Conservation (phyloP, 2,113 vertebrate species). For the Pontoporia blainvillei region DNA sequence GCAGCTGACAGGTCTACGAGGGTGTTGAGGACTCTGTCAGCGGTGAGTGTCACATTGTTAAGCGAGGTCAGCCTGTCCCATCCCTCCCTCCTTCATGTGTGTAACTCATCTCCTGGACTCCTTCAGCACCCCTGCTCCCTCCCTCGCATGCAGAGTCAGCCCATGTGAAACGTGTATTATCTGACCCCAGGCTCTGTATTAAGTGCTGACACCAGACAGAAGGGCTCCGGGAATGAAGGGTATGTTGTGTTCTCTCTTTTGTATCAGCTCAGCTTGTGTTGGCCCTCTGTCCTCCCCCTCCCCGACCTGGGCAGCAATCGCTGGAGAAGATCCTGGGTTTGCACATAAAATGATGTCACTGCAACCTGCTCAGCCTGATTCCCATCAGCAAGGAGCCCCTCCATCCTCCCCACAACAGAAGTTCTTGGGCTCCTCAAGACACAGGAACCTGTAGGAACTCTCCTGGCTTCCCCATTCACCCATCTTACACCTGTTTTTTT, state of each 20-base stretch:
- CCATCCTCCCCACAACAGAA: too few relatives aligned
- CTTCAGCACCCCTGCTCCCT: too few relatives aligned
- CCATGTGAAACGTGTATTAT: rapidly evolving
- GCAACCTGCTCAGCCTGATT: not conserved
- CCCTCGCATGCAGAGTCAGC: not conserved
- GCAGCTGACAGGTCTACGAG: not conserved
- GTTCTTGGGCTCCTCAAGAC: not conserved
- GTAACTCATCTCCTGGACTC: not conserved
- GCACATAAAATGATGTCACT: not conserved
- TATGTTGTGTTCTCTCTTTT: not conserved
- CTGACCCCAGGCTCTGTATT: not conserved
- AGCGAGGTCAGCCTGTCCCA: not conserved
- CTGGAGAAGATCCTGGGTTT: not conserved
- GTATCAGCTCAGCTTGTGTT: rapidly evolving
- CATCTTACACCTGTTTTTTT: not conserved
- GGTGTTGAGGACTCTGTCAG: not conserved
- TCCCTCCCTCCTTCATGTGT: rapidly evolving
- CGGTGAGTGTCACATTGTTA: not conserved
- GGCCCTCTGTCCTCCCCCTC: not conserved
- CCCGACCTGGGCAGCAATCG: rapidly evolving
- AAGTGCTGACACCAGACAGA: not conserved
- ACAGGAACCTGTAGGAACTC: rapidly evolving
- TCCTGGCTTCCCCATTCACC: not conserved
- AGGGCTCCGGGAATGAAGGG: not conserved
- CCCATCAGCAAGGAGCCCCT: not conserved